Evolutionary conservation across 2,113 vertebrate species (phyloP).

Genomic region (Sturnira hondurensis): DNA sequence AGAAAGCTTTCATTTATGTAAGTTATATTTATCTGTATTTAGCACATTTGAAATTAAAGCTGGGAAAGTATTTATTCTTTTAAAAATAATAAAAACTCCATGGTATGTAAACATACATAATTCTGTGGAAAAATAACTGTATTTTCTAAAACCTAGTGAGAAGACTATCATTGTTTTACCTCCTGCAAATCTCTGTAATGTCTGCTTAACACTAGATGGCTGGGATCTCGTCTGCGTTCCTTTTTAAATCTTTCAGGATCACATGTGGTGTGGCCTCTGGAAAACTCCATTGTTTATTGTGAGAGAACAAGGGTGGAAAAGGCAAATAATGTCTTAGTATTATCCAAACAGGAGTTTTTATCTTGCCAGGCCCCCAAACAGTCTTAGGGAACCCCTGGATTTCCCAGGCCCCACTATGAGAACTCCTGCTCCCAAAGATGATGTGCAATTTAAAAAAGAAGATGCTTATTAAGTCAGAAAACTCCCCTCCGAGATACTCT

Average conservation of each 20-base stretch:
- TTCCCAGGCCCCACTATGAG: neutral
- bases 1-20: neutral
- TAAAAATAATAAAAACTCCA: neutral
- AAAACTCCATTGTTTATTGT: neutral
- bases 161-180: neutral
- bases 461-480: neutral
- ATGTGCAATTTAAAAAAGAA: neutral
- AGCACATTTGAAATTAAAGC: conserved; percentile 9
- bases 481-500: neutral
- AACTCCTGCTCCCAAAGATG: neutral
- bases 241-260: neutral
- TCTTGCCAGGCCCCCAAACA: neutral
- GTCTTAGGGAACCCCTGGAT: neutral
- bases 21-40: neutral
- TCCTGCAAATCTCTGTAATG: conserved; percentile 9
- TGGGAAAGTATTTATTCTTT: neutral
- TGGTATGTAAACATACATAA: neutral
- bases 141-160: neutral
- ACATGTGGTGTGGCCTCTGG: neutral
- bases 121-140: neutral
- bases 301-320: neutral
- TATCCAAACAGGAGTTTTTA: neutral
- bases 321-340: neutral
- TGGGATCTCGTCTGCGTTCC: neutral
- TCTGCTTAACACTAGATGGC: neutral